These are phyloP conservation scores for Bimastos eiseni DNA, from an alignment of 2,888 invertebrate species.

Conservation along the genomic window DNA sequence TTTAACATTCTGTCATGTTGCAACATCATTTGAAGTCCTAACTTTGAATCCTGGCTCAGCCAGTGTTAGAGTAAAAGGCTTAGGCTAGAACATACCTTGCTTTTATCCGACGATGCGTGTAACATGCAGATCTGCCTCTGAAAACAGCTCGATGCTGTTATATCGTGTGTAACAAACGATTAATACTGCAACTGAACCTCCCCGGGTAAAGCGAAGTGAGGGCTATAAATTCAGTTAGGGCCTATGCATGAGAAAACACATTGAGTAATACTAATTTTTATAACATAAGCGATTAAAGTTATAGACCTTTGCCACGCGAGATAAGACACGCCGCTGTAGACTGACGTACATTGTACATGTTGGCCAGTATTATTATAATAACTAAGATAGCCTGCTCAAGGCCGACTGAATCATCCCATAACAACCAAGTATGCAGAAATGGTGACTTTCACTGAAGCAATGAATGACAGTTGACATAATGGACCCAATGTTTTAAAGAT, in stretches of 20 bases:
- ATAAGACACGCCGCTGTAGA: neutral
- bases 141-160: neutral
- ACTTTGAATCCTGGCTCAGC: neutral
- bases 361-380: too few species aligned
- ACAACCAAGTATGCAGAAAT: neutral
- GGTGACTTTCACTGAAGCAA: neutral
- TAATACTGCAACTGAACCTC: neutral
- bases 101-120: neutral
- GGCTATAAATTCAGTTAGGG: neutral
- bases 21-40: too few species aligned
- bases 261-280: neutral
- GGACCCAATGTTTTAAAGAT: neutral
- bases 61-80: neutral
- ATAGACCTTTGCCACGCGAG: conserved; percentile 1
- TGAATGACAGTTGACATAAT: neutral
- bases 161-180: neutral
- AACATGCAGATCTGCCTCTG: neutral
- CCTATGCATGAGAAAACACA: neutral
- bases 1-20: too few species aligned
- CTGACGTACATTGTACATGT: neutral
- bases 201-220: neutral
- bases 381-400: neutral
- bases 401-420: neutral
- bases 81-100: neutral
- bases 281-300: neutral